These are phyloP conservation scores for Serilophus lunatus DNA, from an alignment of 2,113 vertebrate species.

Conservation along the genomic window DNA sequence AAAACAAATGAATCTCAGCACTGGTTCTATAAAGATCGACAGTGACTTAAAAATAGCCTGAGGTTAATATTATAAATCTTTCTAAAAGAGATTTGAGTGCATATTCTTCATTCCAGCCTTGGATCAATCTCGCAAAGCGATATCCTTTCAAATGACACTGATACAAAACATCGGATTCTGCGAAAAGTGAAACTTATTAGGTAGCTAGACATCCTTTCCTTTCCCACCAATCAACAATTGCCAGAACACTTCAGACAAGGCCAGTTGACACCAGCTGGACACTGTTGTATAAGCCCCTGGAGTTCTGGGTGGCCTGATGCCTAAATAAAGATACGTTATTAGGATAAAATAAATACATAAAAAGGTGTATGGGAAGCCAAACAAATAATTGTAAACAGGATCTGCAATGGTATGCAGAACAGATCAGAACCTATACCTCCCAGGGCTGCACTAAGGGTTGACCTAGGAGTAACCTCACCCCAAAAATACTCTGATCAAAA, in stretches of 20 bases:
- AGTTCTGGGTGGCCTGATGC: background rate
- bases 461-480: background rate
- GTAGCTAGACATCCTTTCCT: background rate
- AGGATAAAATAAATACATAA: background rate
- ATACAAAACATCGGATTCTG: slow-evolving; percentile 61
- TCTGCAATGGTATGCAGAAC: background rate
- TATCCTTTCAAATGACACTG: slow-evolving; percentile 70
- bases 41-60: slow-evolving; percentile 77
- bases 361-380: background rate
- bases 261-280: background rate
- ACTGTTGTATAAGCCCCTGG: rapidly evolving
- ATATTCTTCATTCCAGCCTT: slow-evolving; percentile 76
- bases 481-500: rapidly evolving
- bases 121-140: slow-evolving; percentile 71
- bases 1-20: slow-evolving; percentile 78
- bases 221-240: background rate
- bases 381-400: background rate
- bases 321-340: background rate
- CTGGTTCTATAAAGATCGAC: slow-evolving; percentile 76
- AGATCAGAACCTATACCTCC: background rate
- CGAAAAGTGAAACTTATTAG: slow-evolving; percentile 61
- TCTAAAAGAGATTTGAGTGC: slow-evolving; percentile 77
- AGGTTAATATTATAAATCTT: slow-evolving; percentile 83
- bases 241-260: background rate
- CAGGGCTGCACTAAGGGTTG: background rate